phyloP scores from a whole-genome alignment of 2,797 vertebrate species.

The Podarcis siculus region DNA sequence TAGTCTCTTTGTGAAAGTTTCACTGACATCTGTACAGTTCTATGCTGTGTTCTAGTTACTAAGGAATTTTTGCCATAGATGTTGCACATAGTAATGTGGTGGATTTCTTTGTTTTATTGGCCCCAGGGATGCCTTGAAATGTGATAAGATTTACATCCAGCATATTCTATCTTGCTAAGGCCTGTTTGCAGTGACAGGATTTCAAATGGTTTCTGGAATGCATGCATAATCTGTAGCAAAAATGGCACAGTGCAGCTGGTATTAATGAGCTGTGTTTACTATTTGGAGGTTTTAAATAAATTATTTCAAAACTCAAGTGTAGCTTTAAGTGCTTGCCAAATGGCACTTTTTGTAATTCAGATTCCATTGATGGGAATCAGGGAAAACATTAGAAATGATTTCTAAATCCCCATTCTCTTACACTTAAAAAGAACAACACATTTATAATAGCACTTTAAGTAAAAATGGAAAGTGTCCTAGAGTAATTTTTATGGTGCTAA shows the following conservation, averaged over 20 bases:
- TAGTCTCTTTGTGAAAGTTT: background rate
- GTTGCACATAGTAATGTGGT: background rate
- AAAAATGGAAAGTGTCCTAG: background rate
- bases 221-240: constrained; percentile 4
- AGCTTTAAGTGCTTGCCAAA: constrained; percentile 7
- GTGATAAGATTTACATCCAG: background rate
- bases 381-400: constrained; percentile 1
- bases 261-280: background rate
- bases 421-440: background rate
- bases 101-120: background rate
- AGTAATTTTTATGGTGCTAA: background rate
- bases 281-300: constrained; percentile 3
- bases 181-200: background rate
- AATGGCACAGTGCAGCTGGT: background rate
- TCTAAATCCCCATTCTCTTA: background rate
- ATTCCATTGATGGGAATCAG: background rate
- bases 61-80: background rate
- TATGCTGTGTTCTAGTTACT: background rate
- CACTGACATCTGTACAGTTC: background rate
- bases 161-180: background rate
- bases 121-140: background rate
- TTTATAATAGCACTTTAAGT: constrained; percentile 12
- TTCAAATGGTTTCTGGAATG: constrained; percentile 5
- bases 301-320: background rate
- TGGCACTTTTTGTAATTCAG: constrained; percentile 14